phyloP scores from a whole-genome alignment of 2,888 invertebrate genomes.

The Drosophila differens region DNA sequence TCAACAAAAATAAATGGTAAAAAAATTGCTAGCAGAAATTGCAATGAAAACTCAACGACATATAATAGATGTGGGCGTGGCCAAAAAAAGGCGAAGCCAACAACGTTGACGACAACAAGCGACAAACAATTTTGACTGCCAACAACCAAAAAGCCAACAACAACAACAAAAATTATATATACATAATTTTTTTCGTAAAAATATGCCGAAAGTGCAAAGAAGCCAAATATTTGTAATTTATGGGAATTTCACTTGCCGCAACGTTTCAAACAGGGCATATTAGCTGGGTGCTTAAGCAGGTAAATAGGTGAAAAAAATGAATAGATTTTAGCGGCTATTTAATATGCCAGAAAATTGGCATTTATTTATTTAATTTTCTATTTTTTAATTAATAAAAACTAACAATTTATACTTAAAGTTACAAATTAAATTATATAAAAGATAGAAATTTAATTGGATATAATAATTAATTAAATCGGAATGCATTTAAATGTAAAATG shows the following conservation, averaged over 20 bases:
- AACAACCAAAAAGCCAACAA: slow-evolving; percentile 24
- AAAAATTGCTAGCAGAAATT: slow-evolving; percentile 18
- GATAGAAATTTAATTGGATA: background rate
- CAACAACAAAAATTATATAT: slow-evolving; percentile 27
- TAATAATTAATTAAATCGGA: background rate
- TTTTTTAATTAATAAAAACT: background rate
- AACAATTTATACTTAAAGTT: background rate
- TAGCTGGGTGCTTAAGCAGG: background rate
- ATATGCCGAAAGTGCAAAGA: slow-evolving; percentile 74
- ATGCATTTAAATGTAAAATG: background rate
- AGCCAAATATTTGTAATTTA: slow-evolving; percentile 72
- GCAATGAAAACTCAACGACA: slow-evolving; percentile 43
- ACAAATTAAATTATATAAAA: background rate
- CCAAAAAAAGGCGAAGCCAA: slow-evolving; percentile 11
- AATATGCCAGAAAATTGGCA: background rate
- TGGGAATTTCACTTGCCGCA: slow-evolving; percentile 49
- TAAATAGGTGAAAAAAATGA: background rate
- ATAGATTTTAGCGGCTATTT: too few species aligned
- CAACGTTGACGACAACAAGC: slow-evolving; percentile 46
- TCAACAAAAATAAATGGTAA: slow-evolving; percentile 25
- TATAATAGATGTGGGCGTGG: slow-evolving; percentile 66
- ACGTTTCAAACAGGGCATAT: slow-evolving; percentile 25
- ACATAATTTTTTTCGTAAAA: slow-evolving; percentile 28
- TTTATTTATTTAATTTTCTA: background rate
- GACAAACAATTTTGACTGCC: slow-evolving; percentile 70